These are phyloP conservation scores for Patiria pectinifera DNA, from an alignment of 53 echinoderm and acorn worm genomes.

Conservation along the genomic window DNA sequence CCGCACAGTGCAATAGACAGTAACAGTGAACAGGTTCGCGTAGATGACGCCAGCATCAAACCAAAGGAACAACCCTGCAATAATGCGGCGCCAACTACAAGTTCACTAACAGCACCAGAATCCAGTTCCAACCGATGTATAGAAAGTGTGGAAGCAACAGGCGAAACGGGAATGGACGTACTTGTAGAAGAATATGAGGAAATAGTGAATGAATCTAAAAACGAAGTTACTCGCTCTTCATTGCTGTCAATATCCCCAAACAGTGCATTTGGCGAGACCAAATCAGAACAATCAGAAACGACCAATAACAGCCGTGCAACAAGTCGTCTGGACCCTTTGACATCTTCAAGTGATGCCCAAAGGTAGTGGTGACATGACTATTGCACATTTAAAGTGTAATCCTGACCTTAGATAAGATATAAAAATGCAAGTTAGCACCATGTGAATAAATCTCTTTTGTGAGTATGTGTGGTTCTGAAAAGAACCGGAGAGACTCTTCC, in stretches of 20 bases:
- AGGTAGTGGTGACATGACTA: too few relatives aligned
- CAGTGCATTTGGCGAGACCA: background rate
- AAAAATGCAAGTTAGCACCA: too few relatives aligned
- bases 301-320: background rate
- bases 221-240: background rate
- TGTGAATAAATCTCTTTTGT: too few relatives aligned
- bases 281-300: background rate
- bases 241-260: background rate
- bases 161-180: background rate
- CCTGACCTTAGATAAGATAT: too few relatives aligned
- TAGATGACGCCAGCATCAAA: slow-evolving; percentile 20
- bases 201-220: background rate
- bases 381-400: too few relatives aligned
- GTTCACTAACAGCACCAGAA: too few relatives aligned
- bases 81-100: slow-evolving; percentile 24
- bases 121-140: background rate
- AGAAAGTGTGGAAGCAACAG: background rate
- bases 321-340: background rate
- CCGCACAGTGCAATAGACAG: slow-evolving; percentile 11
- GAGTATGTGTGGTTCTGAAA: too few relatives aligned
- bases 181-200: background rate
- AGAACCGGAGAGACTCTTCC: too few relatives aligned
- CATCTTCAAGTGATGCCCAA: too few relatives aligned
- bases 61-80: background rate
- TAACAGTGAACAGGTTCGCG: background rate